Evolutionary conservation across 2,888 invertebrate genomes (phyloP), one percentile per base, ranked within the genome.

Genomic region (Drosophila birchii): DNA sequence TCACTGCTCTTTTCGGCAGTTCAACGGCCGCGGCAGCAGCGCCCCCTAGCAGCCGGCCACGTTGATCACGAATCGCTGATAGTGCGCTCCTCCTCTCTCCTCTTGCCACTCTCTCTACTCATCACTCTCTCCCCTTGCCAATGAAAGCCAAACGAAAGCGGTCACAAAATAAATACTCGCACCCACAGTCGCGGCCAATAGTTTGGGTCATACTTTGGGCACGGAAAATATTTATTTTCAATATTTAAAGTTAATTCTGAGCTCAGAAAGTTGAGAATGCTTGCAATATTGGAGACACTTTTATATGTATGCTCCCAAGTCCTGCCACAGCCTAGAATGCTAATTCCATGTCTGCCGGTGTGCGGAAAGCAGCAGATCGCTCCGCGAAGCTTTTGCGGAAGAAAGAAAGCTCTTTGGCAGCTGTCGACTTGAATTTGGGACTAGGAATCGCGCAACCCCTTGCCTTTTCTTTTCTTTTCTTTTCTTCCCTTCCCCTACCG

Each of bases 1-100:
- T 36, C 39, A 56, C 47, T 64, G 73, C 66, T 82, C 41, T 73
- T 86, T 83, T 84, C 68, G 81, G 78, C 76, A 72, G 82, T 83
- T 83, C 82, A 83, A 83, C 79, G 82, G 76, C 82, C 82, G 78
- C 79, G 74, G 81, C 74, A 85, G 68, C 80, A 60, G 66, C 60
- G 56, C 75, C 62, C 57, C 70, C 58, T 81, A 59, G 67, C 82
- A 79, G 64, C 72, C 71, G 55, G 72, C 72, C 67, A 69, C 59
- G 80, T 76, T 76, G 81, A 81, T 81, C 85, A 78, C 72, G 73
- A 78, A 79, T 68, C 74, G 81, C 81, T 81, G 87, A 86, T 84
- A 82, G 84, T 77, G 78, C 62, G 67, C 60, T 53, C 51, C 60
- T 53, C 51, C 51, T 53, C 34, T 34, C 47, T 29, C 29, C 29